Conservation (phyloP, 2,888 invertebrate species). For the Abrostola tripartita region DNA sequence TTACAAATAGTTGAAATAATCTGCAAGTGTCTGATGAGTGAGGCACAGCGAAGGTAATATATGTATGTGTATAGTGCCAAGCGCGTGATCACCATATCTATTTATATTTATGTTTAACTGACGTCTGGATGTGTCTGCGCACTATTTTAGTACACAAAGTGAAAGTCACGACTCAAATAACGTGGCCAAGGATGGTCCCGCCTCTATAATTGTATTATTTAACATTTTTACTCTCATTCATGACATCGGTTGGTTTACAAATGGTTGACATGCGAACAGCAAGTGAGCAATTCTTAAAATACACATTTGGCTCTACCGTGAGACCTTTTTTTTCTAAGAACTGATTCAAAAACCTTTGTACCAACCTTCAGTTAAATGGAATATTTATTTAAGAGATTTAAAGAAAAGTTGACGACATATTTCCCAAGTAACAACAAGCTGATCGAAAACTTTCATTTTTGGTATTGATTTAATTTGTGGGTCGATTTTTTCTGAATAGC, state of each 20-base stretch:
- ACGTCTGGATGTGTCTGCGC: conserved; percentile 60
- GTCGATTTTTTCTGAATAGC: neutral
- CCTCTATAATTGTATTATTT: conserved; percentile 31
- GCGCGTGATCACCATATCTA: conserved; percentile 63
- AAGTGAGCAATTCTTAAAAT: conserved; percentile 1
- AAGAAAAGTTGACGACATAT: neutral
- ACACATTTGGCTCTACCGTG: conserved; percentile 6
- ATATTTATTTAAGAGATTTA: neutral
- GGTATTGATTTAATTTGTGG: neutral
- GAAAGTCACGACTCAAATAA: conserved; percentile 67
- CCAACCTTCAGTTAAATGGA: too few species aligned
- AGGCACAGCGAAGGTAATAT: conserved; percentile 44
- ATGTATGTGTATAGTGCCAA: conserved; percentile 55
- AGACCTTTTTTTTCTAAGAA: neutral
- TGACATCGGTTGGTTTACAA: conserved; percentile 15
- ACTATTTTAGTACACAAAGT: conserved; percentile 70
- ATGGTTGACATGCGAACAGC: conserved; percentile 8
- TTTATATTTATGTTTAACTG: conserved; percentile 62
- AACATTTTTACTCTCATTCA: conserved; percentile 32
- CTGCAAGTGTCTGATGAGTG: conserved; percentile 40
- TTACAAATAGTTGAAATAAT: conserved; percentile 45
- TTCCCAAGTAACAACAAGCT: neutral
- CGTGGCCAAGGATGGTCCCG: conserved; percentile 44
- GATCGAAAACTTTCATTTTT: neutral
- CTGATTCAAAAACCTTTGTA: neutral